Conservation (phyloP, 2,888 invertebrate species). For the Clostera curtula region DNA sequence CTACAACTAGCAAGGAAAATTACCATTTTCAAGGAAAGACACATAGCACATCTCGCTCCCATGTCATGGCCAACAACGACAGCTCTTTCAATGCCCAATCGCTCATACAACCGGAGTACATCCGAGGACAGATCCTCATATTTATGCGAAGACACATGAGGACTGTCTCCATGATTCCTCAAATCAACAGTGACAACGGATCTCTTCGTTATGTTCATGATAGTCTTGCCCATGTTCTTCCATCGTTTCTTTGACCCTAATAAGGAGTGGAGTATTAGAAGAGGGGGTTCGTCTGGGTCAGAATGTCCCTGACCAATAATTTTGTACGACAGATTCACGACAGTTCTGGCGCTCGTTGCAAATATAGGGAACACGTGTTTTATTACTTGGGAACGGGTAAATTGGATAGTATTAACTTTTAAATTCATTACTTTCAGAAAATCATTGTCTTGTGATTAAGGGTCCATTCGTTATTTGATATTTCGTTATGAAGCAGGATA, state of each 20-base stretch:
- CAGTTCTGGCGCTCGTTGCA: conserved; percentile 19
- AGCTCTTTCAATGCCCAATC: conserved; percentile 74
- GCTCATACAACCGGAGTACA: conserved; percentile 76
- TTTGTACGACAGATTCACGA: conserved; percentile 47
- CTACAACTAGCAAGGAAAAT: conserved; percentile 6
- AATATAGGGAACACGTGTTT: conserved; percentile 6
- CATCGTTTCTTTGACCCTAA: conserved; percentile 92
- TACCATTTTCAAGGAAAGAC: conserved; percentile 81
- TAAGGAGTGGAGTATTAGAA: conserved; percentile 85
- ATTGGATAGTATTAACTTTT: conserved; percentile 6
- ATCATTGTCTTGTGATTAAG: too few relatives aligned
- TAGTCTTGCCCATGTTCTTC: conserved; percentile 84
- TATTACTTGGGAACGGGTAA: conserved; percentile 4
- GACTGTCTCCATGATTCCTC: conserved; percentile 96
- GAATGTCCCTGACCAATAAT: conserved; percentile 33
- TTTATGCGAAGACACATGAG: conserved; percentile 81
- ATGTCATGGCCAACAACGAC: conserved; percentile 91
- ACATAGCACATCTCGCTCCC: conserved; percentile 93
- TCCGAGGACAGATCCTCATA: conserved; percentile 86
- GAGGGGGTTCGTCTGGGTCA: conserved; percentile 33
- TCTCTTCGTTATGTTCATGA: conserved; percentile 80
- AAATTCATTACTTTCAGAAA: too few relatives aligned
- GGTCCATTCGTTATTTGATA: too few relatives aligned
- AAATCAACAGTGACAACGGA: conserved; percentile 89
- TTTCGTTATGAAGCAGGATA: too few relatives aligned